A percentile compares a stretch with the other conserved stretches of the same genome.
Evolutionary conservation across 2,113 vertebrate genomes (phyloP).

Genomic region (Copsychus sechellarum): DNA sequence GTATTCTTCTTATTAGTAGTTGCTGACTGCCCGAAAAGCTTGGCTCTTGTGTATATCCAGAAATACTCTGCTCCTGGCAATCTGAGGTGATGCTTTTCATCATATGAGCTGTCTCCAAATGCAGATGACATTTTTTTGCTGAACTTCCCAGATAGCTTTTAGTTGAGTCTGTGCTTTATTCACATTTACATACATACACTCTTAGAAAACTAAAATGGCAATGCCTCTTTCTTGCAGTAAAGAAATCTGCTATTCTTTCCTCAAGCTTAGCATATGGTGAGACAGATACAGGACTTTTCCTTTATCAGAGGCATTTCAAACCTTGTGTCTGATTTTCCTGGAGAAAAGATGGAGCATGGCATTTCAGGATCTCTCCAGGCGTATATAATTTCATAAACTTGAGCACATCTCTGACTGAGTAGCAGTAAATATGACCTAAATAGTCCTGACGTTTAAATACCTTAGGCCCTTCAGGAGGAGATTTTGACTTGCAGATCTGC

Average conservation of each 20-base stretch:
- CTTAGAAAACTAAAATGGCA: background rate
- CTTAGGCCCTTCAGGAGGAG: background rate
- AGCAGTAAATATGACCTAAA: background rate
- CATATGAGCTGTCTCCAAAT: background rate
- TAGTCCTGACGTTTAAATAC: background rate
- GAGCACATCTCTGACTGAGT: background rate
- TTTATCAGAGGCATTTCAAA: background rate
- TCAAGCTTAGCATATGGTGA: background rate
- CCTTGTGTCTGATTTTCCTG: background rate
- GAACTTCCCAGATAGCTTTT: background rate
- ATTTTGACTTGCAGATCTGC: background rate
- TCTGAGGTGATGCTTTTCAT: background rate
- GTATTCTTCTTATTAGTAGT: background rate
- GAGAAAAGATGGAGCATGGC: background rate
- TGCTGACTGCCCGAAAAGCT: background rate
- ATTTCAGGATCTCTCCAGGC: background rate
- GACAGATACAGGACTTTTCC: background rate
- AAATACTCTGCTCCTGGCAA: background rate
- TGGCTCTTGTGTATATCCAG: background rate
- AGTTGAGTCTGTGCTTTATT: background rate
- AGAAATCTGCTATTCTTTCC: background rate
- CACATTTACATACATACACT: accelerated
- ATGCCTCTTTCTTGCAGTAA: background rate
- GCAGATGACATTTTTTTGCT: background rate
- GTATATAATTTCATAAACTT: background rate